A percentile compares a stretch with the other conserved stretches of the same genome.
phyloP scores from a whole-genome alignment of 1,140 invertebrate species.

The Cotesia glomerata region DNA sequence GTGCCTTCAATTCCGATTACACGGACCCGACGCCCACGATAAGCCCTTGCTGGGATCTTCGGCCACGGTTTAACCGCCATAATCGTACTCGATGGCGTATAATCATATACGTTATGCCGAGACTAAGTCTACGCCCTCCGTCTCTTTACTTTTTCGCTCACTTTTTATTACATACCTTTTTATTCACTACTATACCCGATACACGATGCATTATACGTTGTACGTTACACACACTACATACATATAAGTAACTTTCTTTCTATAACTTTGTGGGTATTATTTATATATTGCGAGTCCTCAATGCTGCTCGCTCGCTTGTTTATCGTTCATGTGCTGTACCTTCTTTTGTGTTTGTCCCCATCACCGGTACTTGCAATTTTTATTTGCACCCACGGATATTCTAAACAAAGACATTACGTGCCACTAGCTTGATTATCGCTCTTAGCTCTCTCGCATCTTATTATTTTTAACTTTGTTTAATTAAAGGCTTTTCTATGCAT shows the following conservation, averaged over 20 bases:
- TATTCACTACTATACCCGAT: neutral
- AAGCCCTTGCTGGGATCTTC: conserved; percentile 41
- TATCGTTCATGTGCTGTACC: neutral
- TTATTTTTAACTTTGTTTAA: too few species aligned
- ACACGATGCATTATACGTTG: too few species aligned
- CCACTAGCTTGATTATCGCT: conserved; percentile 40
- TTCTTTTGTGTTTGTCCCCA: conserved; percentile 23
- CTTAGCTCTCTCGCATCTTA: conserved; percentile 36
- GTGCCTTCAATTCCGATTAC: conserved; percentile 46
- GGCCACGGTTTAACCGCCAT: conserved; percentile 39
- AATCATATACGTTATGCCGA: conserved; percentile 45
- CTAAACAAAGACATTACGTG: conserved; percentile 48
- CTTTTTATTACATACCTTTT: conserved; percentile 9
- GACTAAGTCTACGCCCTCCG: conserved; percentile 16
- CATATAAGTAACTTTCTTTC: neutral
- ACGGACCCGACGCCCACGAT: conserved; percentile 42
- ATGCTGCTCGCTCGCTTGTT: neutral
- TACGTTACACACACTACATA: too few species aligned
- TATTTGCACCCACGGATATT: neutral
- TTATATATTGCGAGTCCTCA: neutral
- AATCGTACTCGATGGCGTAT: conserved; percentile 48
- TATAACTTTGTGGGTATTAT: neutral
- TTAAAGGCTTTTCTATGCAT: too few species aligned
- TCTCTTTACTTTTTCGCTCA: conserved; percentile 23
- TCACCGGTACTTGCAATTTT: conserved; percentile 2